Percentiles rank a stretch among this genome's conserved stretches.
These are phyloP conservation scores for Belonocnema kinseyi DNA, from an alignment of 1,140 invertebrate genomes.

Conservation along the genomic window DNA sequence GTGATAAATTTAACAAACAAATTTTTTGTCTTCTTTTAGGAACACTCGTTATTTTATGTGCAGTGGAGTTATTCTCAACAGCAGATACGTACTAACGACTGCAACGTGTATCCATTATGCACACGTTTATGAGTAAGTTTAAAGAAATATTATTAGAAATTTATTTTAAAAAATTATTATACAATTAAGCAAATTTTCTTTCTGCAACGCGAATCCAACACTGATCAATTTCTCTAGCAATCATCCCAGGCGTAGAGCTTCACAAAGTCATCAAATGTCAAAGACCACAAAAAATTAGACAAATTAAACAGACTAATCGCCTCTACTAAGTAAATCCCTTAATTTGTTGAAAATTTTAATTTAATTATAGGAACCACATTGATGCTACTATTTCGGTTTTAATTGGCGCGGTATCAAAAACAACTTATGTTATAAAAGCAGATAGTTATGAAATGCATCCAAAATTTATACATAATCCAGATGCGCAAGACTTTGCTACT, in stretches of 20 bases:
- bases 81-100: slow-evolving; percentile 47
- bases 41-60: slow-evolving; percentile 54
- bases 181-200: too few relatives aligned
- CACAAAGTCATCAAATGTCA: too few relatives aligned
- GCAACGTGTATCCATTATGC: slow-evolving; percentile 54
- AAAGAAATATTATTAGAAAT: background rate
- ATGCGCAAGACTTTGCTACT: slow-evolving; percentile 36
- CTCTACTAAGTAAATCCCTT: too few relatives aligned
- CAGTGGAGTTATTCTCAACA: slow-evolving; percentile 47
- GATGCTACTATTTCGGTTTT: slow-evolving; percentile 45
- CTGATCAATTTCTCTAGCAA: too few relatives aligned
- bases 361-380: slow-evolving; percentile 46
- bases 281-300: background rate
- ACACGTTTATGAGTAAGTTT: slow-evolving; percentile 51
- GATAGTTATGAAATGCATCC: slow-evolving; percentile 52
- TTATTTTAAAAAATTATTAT: background rate
- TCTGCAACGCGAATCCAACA: too few relatives aligned
- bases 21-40: slow-evolving; percentile 34
- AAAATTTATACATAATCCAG: slow-evolving; percentile 44
- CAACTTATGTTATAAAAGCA: slow-evolving; percentile 50
- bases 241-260: too few relatives aligned
- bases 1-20: too few relatives aligned
- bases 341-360: slow-evolving; percentile 25
- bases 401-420: slow-evolving; percentile 40
- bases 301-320: too few relatives aligned